phyloP scores from a whole-genome alignment of 2,888 invertebrate species.

The Brachyptera putata region DNA sequence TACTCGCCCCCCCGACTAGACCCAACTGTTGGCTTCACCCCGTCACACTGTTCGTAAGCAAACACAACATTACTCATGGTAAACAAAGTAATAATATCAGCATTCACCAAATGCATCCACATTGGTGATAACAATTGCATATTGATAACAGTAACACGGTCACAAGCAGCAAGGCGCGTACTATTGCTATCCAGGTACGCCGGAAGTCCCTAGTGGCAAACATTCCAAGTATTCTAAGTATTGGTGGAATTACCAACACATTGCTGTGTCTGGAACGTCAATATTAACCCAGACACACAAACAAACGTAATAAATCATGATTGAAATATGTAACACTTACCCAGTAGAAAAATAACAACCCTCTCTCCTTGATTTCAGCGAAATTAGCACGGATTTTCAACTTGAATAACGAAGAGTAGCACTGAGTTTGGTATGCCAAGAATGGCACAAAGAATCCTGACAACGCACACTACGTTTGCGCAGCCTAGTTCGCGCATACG shows the following conservation, averaged over 20 bases:
- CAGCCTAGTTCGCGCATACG: conserved; percentile 75
- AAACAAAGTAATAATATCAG: too few relatives aligned
- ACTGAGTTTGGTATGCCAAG: conserved; percentile 82
- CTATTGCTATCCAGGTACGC: too few relatives aligned
- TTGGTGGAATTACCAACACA: conserved; percentile 70
- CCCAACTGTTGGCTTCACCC: too few relatives aligned
- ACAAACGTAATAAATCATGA: conserved; percentile 29
- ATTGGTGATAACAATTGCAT: too few relatives aligned
- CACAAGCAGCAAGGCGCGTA: too few relatives aligned
- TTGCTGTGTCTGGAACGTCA: conserved; percentile 65
- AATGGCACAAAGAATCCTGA: conserved; percentile 97
- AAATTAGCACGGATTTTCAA: conserved; percentile 65
- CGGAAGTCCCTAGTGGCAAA: conserved; percentile 42
- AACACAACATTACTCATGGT: too few relatives aligned
- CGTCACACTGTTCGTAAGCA: too few relatives aligned
- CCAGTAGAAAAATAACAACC: conserved; percentile 61
- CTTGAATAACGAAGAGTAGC: conserved; percentile 55
- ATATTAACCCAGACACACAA: conserved; percentile 32
- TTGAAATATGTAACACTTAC: conserved; percentile 66
- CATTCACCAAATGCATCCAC: too few relatives aligned
- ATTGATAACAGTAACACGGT: too few relatives aligned
- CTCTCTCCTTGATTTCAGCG: conserved; percentile 55
- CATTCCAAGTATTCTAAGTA: conserved; percentile 75
- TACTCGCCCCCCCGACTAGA: too few relatives aligned
- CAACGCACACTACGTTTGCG: conserved; percentile 85